A percentile compares a stretch with the other conserved stretches of the same genome.
Conservation (phyloP, 2,888 invertebrate genomes). For the Gastrophysa polygoni region DNA sequence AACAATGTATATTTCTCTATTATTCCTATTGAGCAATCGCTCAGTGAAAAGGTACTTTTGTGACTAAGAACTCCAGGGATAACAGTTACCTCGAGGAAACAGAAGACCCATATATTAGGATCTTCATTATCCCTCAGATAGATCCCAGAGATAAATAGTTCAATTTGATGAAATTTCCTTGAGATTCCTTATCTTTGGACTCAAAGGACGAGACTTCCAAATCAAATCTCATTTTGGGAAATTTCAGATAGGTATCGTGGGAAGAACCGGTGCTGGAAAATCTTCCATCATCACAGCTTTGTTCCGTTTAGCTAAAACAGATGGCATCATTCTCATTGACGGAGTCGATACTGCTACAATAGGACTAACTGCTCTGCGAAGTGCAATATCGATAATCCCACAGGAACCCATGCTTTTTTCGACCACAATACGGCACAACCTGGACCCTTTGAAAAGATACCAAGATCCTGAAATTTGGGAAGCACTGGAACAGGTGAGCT, state of each 20-base stretch:
- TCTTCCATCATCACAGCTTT: constrained; percentile 82
- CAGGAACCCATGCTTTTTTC: constrained; percentile 90
- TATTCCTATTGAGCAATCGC: no score
- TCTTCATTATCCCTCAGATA: no score
- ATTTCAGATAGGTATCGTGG: constrained; percentile 79
- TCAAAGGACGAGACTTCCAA: no score
- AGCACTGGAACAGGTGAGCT: constrained; percentile 69
- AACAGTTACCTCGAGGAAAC: no score
- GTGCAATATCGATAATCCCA: constrained; percentile 88
- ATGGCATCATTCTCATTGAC: constrained; percentile 79
- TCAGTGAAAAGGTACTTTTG: no score
- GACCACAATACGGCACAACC: constrained; percentile 80
- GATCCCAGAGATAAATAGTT: no score
- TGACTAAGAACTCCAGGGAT: no score
- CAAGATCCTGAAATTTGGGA: constrained; percentile 78
- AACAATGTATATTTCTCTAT: no score
- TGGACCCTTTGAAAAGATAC: constrained; percentile 82
- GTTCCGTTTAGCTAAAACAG: constrained; percentile 80
- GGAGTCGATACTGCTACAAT: constrained; percentile 67
- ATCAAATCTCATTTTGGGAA: neutral
- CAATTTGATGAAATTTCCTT: no score
- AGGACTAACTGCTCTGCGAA: constrained; percentile 79
- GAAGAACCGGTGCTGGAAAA: constrained; percentile 92
- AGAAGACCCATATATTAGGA: no score
- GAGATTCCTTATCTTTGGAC: no score